Evolutionary conservation across 2,888 invertebrate species (phyloP).

Genomic region (Hypsopygia costalis): DNA sequence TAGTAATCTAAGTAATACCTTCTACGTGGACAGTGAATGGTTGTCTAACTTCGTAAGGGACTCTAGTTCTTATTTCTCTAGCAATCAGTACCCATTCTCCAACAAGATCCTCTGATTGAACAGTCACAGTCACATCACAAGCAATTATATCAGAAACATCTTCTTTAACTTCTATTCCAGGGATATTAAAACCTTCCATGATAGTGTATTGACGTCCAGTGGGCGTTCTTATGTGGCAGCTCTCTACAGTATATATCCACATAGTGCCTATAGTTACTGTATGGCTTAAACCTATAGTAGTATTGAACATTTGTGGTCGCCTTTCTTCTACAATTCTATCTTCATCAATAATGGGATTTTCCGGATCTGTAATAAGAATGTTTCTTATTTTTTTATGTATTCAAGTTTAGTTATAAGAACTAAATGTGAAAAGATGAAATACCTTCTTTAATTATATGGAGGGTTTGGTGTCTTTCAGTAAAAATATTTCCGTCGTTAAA

Average conservation of each 20-base stretch:
- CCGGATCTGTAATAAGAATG: constrained; percentile 34
- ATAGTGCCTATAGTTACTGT: constrained; percentile 24
- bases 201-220: constrained; percentile 36
- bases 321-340: constrained; percentile 24
- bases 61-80: constrained; percentile 27
- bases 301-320: constrained; percentile 12
- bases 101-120: constrained; percentile 33
- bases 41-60: constrained; percentile 44
- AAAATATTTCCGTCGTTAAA: constrained; percentile 31
- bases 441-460: constrained; percentile 39
- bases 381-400: not conserved
- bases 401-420: not conserved
- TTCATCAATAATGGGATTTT: constrained; percentile 29
- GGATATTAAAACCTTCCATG: constrained; percentile 31
- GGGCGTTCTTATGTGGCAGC: constrained; percentile 47
- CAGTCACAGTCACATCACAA: constrained; percentile 41
- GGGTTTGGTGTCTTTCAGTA: constrained; percentile 26
- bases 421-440: constrained; percentile 2
- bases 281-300: constrained; percentile 25
- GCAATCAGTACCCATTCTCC: constrained; percentile 57
- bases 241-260: constrained; percentile 26
- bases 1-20: constrained; percentile 38
- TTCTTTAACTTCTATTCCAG: constrained; percentile 34
- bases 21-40: constrained; percentile 48
- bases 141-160: constrained; percentile 20